Evolutionary conservation across 2,888 invertebrate genomes (phyloP), one percentile per base, ranked within the genome.

Genomic region (Stenchaetothrips biformis): DNA sequence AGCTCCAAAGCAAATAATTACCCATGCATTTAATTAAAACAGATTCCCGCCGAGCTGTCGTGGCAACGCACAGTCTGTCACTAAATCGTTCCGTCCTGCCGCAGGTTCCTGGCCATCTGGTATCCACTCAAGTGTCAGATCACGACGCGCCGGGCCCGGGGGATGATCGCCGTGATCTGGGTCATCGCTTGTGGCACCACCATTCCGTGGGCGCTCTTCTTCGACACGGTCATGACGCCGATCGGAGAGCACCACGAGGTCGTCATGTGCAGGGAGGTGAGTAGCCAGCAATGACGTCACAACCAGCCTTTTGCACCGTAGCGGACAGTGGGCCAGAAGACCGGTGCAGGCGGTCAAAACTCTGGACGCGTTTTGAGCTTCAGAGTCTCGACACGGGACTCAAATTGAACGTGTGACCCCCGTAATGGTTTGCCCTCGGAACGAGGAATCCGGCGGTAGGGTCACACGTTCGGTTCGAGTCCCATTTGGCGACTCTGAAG

Each of bases 91-190:
- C 80, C 25, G 78, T 81, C 82, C 37, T 37, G 37, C 37, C 37
- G 25, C 92, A 97, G 97, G 89, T 97, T 97, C 87, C 90, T 97
- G 84, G 97, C 97, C 78, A 98, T 97, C 85, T 97, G 97, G 94
- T 96, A 95, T 93, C 96, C 96, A 2, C 87, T 97, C 84, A 95
- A 95, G 85, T 93, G 93, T 85, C 96, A 96, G 87, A 95, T 97
- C 87, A 95, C 96, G 78, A 95, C 95, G 85, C 90, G 93, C 80
- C 92, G 95, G 25, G 96, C 97, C 13, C 91, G 95, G 80, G 89
- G 95, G 86, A 94, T 96, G 91, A 96, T 97, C 84, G 89, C 95
- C 82, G 89, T 95, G 85, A 97, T 97, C 85, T 97, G 97, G 97
- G 90, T 94, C 85, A 92, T 95, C 83, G 95, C 97, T 0, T 88